phyloP scores from a whole-genome alignment of 2,113 vertebrate species.

The Pelvicachromis taeniatus region DNA sequence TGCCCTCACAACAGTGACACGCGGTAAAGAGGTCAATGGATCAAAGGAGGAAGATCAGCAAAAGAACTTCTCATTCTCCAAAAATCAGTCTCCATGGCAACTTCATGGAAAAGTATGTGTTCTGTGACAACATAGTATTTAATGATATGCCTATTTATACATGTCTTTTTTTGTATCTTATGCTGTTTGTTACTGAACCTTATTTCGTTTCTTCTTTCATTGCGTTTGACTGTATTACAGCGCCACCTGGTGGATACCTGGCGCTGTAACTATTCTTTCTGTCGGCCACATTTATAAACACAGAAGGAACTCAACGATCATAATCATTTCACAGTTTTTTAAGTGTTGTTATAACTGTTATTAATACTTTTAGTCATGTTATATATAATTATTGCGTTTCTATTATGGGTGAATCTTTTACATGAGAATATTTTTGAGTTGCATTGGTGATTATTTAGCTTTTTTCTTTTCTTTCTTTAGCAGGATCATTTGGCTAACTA shows the following conservation, averaged over 20 bases:
- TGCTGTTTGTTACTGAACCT: constrained; percentile 32
- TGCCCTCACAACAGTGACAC: constrained; percentile 77
- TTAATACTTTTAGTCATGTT: constrained; percentile 38
- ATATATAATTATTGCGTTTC: constrained; percentile 44
- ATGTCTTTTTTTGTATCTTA: constrained; percentile 44
- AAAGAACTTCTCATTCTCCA: constrained; percentile 17
- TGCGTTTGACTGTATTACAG: constrained; percentile 53
- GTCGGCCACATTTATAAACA: constrained; percentile 41
- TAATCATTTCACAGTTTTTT: constrained; percentile 14
- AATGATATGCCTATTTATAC: constrained; percentile 72
- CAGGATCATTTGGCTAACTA: not conserved
- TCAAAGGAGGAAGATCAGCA: not conserved
- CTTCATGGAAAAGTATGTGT: constrained; percentile 27
- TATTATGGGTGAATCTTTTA: constrained; percentile 7
- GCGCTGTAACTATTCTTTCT: constrained; percentile 23
- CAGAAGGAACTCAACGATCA: constrained; percentile 53
- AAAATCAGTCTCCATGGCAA: constrained; percentile 39
- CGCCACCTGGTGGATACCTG: constrained; percentile 64
- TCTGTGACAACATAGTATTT: constrained; percentile 67
- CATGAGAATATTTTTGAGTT: constrained; percentile 25
- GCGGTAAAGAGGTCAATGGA: constrained; percentile 66
- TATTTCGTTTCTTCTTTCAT: constrained; percentile 14
- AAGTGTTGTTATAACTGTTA: constrained; percentile 38
- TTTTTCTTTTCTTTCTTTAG: not conserved
- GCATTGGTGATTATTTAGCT: not conserved